These are phyloP conservation scores for Pristionchus arcanus DNA, from an alignment of 2,888 invertebrate species.

Conservation along the genomic window DNA sequence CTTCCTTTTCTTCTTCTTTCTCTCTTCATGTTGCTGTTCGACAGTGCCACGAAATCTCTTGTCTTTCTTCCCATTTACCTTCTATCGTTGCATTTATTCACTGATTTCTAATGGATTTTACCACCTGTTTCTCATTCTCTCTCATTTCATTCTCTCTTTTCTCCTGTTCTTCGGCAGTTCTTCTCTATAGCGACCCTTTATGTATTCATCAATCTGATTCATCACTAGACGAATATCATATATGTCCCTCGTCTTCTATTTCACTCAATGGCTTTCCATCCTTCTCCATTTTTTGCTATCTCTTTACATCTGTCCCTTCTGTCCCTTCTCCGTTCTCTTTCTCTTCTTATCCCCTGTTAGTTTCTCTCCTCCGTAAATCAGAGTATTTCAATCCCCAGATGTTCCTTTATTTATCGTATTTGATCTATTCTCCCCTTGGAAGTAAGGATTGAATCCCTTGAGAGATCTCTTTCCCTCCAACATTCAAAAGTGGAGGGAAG, in stretches of 20 bases:
- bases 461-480: background rate
- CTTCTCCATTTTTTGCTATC: background rate
- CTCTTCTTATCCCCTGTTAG: background rate
- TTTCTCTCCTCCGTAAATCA: background rate
- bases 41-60: background rate
- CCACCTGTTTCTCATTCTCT: slow-evolving; percentile 18
- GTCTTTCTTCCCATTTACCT: slow-evolving; percentile 2
- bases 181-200: background rate
- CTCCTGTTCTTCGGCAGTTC: background rate
- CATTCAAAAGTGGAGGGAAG: background rate
- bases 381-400: no score
- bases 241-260: background rate
- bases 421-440: background rate
- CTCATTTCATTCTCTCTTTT: background rate
- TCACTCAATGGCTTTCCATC: slow-evolving; percentile 8
- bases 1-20: background rate
- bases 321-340: background rate
- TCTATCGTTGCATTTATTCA: background rate
- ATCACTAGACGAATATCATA: background rate
- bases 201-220: background rate
- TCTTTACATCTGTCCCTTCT: slow-evolving; percentile 13
- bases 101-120: background rate
- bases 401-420: background rate
- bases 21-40: background rate
- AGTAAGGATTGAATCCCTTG: background rate